phyloP scores from a whole-genome alignment of 2,888 invertebrate genomes.

The Caradrina kadenii region DNA sequence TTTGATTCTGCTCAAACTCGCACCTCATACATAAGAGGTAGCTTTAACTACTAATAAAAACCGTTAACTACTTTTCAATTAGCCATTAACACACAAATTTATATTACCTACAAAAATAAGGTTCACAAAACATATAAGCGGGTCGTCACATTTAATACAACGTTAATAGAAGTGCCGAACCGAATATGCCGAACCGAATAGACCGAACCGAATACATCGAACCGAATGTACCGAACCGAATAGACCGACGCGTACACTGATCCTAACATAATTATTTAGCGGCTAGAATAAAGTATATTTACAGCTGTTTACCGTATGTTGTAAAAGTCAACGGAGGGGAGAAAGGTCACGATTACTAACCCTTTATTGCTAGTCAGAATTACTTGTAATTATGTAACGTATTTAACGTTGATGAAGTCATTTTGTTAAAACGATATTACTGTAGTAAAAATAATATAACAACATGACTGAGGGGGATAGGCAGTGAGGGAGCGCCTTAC shows the following conservation, averaged over 20 bases:
- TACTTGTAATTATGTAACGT: background rate
- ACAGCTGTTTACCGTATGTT: constrained; percentile 15
- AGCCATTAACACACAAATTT: no score
- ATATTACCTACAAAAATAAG: background rate
- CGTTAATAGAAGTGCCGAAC: no score
- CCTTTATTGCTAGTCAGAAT: background rate
- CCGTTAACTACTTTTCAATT: background rate
- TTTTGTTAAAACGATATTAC: background rate
- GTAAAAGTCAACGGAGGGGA: constrained; percentile 8
- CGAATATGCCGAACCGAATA: no score
- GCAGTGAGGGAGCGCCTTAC: no score
- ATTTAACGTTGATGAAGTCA: background rate
- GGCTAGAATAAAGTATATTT: background rate
- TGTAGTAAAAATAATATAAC: background rate
- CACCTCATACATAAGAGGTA: no score
- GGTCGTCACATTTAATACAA: no score
- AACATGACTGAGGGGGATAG: background rate
- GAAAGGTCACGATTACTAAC: constrained; percentile 21
- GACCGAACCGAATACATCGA: no score
- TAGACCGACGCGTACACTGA: no score
- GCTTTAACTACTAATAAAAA: no score
- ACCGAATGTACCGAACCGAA: no score
- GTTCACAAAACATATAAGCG: no score
- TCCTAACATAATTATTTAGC: background rate
- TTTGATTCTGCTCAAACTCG: no score